These are phyloP conservation scores for Porites cylindrica DNA, from an alignment of 92 coral and sea anemone genomes.

Conservation along the genomic window DNA sequence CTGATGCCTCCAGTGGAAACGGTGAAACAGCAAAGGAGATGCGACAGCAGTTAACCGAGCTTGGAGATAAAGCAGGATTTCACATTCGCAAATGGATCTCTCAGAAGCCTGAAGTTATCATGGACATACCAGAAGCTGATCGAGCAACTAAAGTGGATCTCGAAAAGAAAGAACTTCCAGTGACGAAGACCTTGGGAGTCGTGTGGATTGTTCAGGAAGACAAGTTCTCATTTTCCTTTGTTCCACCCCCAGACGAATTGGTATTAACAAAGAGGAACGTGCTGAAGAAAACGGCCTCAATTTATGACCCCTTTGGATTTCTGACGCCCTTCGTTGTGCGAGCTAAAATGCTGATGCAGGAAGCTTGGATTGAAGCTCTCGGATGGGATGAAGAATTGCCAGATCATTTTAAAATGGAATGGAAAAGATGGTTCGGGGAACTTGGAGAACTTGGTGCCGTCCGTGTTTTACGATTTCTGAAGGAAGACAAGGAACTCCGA, in stretches of 20 bases:
- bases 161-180: no score
- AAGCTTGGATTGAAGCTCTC: constrained; percentile 41
- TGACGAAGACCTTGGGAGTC: no score
- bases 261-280: constrained; percentile 60
- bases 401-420: constrained; percentile 14
- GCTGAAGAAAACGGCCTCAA: constrained; percentile 42
- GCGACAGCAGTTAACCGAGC: constrained; percentile 56
- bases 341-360: constrained; percentile 29
- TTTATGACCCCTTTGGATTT: constrained; percentile 54
- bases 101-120: no score
- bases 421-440: constrained; percentile 34
- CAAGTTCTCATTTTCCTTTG: no score
- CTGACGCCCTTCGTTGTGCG: constrained; percentile 35
- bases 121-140: no score
- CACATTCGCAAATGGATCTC: no score
- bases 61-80: constrained; percentile 68
- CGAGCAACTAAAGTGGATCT: no score
- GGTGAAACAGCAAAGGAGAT: constrained; percentile 19
- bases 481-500: not conserved
- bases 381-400: constrained; percentile 44
- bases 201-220: no score
- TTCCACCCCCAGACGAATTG: no score
- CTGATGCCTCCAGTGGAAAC: constrained; percentile 59
- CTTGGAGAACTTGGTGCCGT: constrained; percentile 30
- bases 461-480: constrained; percentile 45